These are phyloP conservation scores for Cephalopachus bancanus DNA, from an alignment of 2,797 vertebrate genomes.

Conservation along the genomic window DNA sequence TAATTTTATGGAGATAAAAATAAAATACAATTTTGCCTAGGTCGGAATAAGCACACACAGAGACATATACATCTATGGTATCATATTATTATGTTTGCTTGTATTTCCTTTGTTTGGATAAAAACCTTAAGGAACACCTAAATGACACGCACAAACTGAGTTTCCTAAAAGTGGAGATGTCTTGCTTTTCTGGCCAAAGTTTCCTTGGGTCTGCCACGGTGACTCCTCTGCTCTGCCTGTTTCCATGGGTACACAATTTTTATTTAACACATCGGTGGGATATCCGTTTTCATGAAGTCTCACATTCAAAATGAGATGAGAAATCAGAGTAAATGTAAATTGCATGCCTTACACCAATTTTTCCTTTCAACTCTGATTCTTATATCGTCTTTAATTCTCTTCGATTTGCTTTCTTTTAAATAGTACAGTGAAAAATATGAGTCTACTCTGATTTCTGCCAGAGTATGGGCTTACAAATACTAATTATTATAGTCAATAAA, in stretches of 20 bases:
- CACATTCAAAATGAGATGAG: not conserved
- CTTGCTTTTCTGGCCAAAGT: not conserved
- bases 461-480: not conserved
- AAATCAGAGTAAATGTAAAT: not conserved
- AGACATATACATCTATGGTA: not conserved
- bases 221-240: not conserved
- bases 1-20: constrained; percentile 75
- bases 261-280: not conserved
- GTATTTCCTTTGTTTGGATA: not conserved
- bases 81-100: not conserved
- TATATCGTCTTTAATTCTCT: not conserved
- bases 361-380: not conserved
- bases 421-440: not conserved
- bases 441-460: not conserved
- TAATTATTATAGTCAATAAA: not conserved
- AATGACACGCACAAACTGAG: not conserved
- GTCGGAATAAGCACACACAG: not conserved
- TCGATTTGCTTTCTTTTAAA: not conserved
- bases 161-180: not conserved
- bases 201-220: accelerated
- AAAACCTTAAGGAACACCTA: not conserved
- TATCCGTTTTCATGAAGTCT: not conserved
- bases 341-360: not conserved
- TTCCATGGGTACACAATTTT: not conserved
- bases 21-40: not conserved